These are phyloP conservation scores for Apamea epomidion DNA, from an alignment of 2,888 invertebrate species.

Conservation along the genomic window DNA sequence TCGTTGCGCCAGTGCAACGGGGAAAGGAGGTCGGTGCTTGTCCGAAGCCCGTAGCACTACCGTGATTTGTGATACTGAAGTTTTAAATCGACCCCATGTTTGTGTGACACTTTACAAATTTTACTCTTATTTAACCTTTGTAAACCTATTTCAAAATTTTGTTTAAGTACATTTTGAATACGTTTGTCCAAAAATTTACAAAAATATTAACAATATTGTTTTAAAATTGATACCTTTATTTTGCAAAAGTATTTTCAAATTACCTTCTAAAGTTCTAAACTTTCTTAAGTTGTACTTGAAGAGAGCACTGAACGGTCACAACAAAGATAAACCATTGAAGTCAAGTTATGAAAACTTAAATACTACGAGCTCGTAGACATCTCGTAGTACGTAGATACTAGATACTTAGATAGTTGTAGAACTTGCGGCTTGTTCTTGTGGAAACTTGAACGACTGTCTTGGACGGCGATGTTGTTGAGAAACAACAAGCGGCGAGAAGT, in stretches of 20 bases:
- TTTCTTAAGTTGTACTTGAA: constrained; percentile 22
- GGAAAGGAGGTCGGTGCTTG: constrained; percentile 89
- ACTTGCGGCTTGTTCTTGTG: constrained; percentile 50
- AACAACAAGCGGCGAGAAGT: constrained; percentile 55
- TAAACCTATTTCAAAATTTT: constrained; percentile 19
- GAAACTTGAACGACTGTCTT: constrained; percentile 49
- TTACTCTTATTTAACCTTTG: constrained; percentile 8
- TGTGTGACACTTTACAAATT: constrained; percentile 78
- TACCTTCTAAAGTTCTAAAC: constrained; percentile 46
- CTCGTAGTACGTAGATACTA: constrained; percentile 47
- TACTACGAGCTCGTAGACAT: constrained; percentile 45
- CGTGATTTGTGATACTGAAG: constrained; percentile 78
- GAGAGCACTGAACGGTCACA: constrained; percentile 25
- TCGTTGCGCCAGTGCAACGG: constrained; percentile 88
- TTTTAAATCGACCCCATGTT: constrained; percentile 76
- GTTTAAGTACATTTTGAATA: neutral
- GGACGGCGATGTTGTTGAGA: constrained; percentile 44
- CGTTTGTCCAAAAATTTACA: neutral
- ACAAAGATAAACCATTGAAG: constrained; percentile 37
- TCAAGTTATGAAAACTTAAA: constrained; percentile 36
- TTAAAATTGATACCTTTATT: constrained; percentile 13
- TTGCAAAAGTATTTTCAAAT: constrained; percentile 41
- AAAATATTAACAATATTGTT: constrained; percentile 14
- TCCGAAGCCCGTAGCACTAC: constrained; percentile 81
- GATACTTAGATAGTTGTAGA: constrained; percentile 44